A percentile compares a stretch with the other conserved stretches of the same genome.
These are phyloP conservation scores for Pogoniulus pusillus DNA, from an alignment of 2,797 vertebrate genomes.

Conservation along the genomic window DNA sequence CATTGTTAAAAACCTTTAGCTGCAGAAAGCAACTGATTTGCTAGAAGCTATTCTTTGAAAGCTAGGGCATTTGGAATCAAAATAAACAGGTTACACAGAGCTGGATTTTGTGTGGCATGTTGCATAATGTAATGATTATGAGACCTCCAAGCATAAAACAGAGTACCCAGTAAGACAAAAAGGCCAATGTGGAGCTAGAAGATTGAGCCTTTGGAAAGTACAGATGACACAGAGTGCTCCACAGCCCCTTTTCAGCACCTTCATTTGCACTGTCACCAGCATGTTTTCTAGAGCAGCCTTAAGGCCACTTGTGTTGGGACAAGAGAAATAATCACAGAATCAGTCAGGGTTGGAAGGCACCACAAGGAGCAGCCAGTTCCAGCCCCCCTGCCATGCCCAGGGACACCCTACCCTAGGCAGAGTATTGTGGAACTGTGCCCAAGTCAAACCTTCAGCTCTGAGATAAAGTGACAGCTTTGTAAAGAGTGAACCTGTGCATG, in stretches of 20 bases:
- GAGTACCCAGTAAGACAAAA: background rate
- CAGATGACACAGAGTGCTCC: background rate
- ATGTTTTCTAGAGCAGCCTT: background rate
- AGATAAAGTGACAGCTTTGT: background rate
- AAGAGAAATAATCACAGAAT: too few relatives aligned
- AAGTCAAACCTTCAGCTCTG: background rate
- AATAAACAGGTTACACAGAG: background rate
- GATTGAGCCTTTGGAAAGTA: background rate
- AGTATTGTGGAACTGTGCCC: background rate
- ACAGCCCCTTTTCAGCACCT: background rate
- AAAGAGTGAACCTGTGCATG: background rate
- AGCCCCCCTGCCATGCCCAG: too few relatives aligned
- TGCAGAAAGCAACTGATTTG: background rate
- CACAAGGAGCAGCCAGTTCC: too few relatives aligned
- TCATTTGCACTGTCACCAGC: background rate
- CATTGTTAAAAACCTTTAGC: slow-evolving; percentile 12
- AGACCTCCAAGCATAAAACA: background rate
- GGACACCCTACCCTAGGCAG: too few relatives aligned
- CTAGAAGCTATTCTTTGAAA: slow-evolving; percentile 17
- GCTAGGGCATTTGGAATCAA: slow-evolving; percentile 20
- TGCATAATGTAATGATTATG: background rate
- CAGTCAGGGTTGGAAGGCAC: too few relatives aligned
- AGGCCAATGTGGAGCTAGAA: background rate
- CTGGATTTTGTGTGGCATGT: background rate
- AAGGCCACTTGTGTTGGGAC: background rate